These are phyloP conservation scores for Phymorhynchus buccinoides DNA, from an alignment of 1,140 invertebrate species.

Conservation along the genomic window DNA sequence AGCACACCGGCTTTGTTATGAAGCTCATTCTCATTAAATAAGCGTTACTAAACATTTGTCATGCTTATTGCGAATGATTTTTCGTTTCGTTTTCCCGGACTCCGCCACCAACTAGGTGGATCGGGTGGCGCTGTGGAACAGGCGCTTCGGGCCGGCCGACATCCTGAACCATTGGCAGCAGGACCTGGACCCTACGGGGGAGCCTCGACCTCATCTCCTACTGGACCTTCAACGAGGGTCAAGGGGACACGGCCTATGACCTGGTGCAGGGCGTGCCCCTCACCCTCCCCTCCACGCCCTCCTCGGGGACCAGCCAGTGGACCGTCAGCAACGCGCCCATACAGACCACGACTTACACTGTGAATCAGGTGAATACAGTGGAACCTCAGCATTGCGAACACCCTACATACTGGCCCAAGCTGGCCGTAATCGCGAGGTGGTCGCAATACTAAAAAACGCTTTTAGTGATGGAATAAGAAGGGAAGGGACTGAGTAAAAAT, in stretches of 20 bases:
- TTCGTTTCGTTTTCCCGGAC: no score
- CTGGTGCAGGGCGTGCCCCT: background rate
- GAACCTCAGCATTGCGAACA: no score
- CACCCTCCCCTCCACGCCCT: background rate
- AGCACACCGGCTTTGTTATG: no score
- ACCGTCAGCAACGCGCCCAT: background rate
- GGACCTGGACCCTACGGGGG: slow-evolving; percentile 2
- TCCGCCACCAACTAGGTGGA: slow-evolving; percentile 3
- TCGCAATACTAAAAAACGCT: no score
- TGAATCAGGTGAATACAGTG: background rate
- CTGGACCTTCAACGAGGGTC: slow-evolving; percentile 9
- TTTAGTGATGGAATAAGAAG: no score
- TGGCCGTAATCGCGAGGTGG: no score
- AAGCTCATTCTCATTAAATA: no score
- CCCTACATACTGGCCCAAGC: no score
- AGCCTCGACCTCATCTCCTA: background rate
- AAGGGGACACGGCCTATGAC: background rate
- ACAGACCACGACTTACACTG: background rate
- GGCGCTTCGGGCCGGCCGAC: slow-evolving; percentile 4
- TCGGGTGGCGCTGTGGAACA: slow-evolving; percentile 5
- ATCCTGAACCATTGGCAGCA: background rate
- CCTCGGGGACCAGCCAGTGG: background rate
- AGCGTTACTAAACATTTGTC: no score
- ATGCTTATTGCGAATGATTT: no score
- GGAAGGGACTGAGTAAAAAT: no score